Conservation (phyloP, 2,888 invertebrate species). For the Melanargia galathea region DNA sequence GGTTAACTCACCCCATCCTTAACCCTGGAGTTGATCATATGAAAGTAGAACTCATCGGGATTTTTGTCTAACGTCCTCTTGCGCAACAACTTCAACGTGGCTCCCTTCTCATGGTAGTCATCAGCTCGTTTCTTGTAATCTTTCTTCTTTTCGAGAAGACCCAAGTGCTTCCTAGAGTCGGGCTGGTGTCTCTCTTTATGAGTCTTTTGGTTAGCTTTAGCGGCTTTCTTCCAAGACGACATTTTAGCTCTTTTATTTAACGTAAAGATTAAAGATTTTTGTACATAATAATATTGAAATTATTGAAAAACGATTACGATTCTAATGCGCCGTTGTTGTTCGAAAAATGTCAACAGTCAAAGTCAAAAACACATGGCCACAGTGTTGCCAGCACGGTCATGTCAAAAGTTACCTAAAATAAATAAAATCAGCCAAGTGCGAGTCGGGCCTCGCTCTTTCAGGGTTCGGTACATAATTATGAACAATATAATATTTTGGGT, state of each 20-base stretch:
- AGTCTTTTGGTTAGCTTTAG: slow-evolving; percentile 91
- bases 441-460: too few relatives aligned
- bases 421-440: too few relatives aligned
- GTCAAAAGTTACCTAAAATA: too few relatives aligned
- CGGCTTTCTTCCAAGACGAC: slow-evolving; percentile 95
- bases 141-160: slow-evolving; percentile 93
- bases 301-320: too few relatives aligned
- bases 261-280: background rate
- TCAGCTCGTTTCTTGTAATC: slow-evolving; percentile 91
- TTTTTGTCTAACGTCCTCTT: slow-evolving; percentile 95
- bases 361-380: slow-evolving; percentile 9
- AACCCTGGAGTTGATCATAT: slow-evolving; percentile 95
- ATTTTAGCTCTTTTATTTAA: slow-evolving; percentile 67
- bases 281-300: background rate
- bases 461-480: too few relatives aligned
- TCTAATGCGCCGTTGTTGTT: too few relatives aligned
- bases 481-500: too few relatives aligned
- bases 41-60: slow-evolving; percentile 99
- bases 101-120: slow-evolving; percentile 91
- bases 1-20: slow-evolving; percentile 74
- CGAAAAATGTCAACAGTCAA: background rate
- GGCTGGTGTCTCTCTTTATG: slow-evolving; percentile 94
- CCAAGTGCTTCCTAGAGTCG: slow-evolving; percentile 88
- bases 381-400: too few relatives aligned
- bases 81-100: slow-evolving; percentile 89